These are phyloP conservation scores for Chironomus tepperi DNA, from an alignment of 1,140 invertebrate species.

Conservation along the genomic window DNA sequence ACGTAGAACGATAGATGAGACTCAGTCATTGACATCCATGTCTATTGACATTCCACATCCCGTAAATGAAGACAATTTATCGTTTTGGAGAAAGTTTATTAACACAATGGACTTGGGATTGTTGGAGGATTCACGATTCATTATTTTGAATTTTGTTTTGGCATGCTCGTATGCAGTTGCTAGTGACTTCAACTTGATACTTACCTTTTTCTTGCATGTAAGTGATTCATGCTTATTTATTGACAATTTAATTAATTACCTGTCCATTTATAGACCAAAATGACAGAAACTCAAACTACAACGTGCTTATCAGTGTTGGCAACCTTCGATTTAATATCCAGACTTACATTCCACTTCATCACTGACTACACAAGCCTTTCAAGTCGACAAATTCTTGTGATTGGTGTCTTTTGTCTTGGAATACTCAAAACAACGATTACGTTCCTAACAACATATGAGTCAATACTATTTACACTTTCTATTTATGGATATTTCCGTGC, in stretches of 20 bases:
- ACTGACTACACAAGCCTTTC: conserved; percentile 52
- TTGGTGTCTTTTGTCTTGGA: conserved; percentile 40
- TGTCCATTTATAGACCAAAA: no score
- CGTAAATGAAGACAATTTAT: conserved; percentile 27
- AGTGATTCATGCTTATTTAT: conserved; percentile 25
- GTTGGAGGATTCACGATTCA: conserved; percentile 47
- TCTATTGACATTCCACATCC: conserved; percentile 28
- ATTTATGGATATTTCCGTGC: conserved; percentile 30
- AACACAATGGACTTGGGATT: conserved; percentile 49
- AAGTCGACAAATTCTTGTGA: conserved; percentile 45
- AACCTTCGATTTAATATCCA: conserved; percentile 53
- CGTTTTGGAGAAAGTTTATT: conserved; percentile 27
- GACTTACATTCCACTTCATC: conserved; percentile 51
- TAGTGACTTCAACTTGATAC: conserved; percentile 59
- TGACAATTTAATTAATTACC: conserved; percentile 19
- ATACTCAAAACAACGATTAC: conserved; percentile 32
- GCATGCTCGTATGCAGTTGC: conserved; percentile 55
- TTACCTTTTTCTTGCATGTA: conserved; percentile 55
- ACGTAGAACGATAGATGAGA: conserved; percentile 30
- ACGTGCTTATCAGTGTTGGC: conserved; percentile 55
- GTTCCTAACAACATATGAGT: conserved; percentile 28
- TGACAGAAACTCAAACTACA: conserved; percentile 48
- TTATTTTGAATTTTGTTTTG: conserved; percentile 55
- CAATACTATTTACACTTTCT: conserved; percentile 33
- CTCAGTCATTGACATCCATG: neutral